Base-by-base conservation (phyloP, 2,888 invertebrate species). In the Linnaemya vulpina region DNA sequence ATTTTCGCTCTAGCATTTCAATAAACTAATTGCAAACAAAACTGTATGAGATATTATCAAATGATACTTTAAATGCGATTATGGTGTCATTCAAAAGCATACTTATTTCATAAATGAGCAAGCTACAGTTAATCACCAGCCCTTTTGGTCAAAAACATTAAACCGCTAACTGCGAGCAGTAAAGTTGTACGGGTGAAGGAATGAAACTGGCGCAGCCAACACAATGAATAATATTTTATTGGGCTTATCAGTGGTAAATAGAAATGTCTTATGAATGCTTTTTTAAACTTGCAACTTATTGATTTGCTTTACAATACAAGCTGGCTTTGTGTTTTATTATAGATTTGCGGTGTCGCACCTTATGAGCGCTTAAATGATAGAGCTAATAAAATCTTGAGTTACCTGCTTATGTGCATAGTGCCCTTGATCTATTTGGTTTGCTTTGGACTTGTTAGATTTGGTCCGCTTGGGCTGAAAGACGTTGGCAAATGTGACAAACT, bases 311-410 rank as follows among this genome's bases (percentile, higher is more conserved):
- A 55, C 8, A 30, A 30, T 15, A 25, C 1, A 11, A 8, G 13
- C 3, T 60, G 30, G 0, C 22, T 5, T 30, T 5, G 30, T 30
- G 2, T 30, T 30, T 3, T 25, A 30, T 30, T n/a, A 1, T 68
- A 92, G 91, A 82, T 87, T 46, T 89, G 89, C 62, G 92, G 92
- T 1, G 87, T 92, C 0, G 88, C 91, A 49, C 92, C 92, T 1
- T 86, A 91, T n/a, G 90, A 91, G 78, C 90, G 90, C 0, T 83
- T 88, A 43, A 79, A 88, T 49, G 1, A 46, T 15, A 17, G 79
- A 1, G 87, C 90, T 8, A 89, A 87, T 35, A 60, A 87, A 3
- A 5, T 88, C 10, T 8, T 87, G 13, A 92, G 92, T 76, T 92
- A 91, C 43, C 38, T 87, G 3, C 76, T 90, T 49, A 92, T 92